Evolutionary conservation across 2,113 vertebrate species (phyloP).

Genomic region (Chionis minor): DNA sequence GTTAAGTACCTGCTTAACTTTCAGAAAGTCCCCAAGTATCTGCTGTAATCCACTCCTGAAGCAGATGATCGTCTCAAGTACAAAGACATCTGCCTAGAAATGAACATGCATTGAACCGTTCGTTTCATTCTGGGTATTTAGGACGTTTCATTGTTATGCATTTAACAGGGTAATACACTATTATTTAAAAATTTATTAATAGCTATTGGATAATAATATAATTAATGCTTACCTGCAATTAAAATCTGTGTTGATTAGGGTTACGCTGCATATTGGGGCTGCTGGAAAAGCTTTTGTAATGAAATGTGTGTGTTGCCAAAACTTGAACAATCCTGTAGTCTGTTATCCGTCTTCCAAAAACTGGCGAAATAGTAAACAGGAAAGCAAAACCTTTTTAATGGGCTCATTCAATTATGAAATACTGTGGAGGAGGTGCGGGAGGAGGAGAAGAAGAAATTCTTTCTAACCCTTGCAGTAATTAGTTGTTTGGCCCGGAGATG

Average conservation of each 20-base stretch:
- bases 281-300: neutral
- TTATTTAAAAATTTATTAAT: neutral
- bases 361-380: neutral
- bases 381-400: neutral
- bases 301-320: neutral
- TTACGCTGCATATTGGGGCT: neutral
- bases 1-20: conserved; percentile 53
- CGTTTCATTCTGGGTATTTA: neutral
- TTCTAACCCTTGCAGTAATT: neutral
- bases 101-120: neutral
- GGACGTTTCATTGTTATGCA: neutral
- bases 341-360: neutral
- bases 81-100: neutral
- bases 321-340: neutral
- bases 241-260: neutral
- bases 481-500: neutral
- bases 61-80: neutral
- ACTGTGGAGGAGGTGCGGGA: neutral
- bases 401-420: conserved; percentile 28
- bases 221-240: neutral
- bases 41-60: conserved; percentile 15
- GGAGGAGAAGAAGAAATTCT: neutral
- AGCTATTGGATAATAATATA: neutral
- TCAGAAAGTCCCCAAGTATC: conserved; percentile 17
- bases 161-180: neutral